These are phyloP conservation scores for Jaculus jaculus DNA, from an alignment of 2,113 vertebrate species.

Conservation along the genomic window DNA sequence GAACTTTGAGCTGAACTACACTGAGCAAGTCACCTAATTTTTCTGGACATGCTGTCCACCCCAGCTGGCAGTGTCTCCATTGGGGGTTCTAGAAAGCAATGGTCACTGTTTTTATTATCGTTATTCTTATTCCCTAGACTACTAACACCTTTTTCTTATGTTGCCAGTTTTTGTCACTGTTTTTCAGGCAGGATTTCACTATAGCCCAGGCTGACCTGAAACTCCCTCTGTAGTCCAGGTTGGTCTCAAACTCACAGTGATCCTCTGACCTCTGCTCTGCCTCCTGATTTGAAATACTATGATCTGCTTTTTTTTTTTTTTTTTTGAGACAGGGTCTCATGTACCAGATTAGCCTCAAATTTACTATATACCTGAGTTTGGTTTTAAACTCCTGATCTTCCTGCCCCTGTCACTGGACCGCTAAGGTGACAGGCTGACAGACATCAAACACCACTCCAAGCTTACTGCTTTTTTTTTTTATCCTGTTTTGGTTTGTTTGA, in stretches of 20 bases:
- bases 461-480: not conserved
- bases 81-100: not conserved
- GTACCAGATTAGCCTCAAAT: not conserved
- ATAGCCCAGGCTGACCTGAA: too few relatives aligned
- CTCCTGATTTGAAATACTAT: too few relatives aligned
- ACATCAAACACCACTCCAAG: not conserved
- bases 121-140: not conserved
- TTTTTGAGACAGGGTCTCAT: not conserved
- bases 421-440: not conserved
- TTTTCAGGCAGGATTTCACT: too few relatives aligned
- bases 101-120: accelerated
- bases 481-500: not conserved
- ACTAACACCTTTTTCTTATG: not conserved
- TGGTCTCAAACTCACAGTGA: too few relatives aligned
- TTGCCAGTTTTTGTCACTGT: not conserved
- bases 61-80: not conserved
- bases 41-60: not conserved
- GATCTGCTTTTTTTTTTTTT: too few relatives aligned
- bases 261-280: too few relatives aligned
- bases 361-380: not conserved
- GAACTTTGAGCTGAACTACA: not conserved
- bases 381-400: not conserved
- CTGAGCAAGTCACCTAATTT: not conserved
- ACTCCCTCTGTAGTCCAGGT: too few relatives aligned
- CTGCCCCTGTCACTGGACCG: not conserved